These are phyloP conservation scores for Xylocampa areola DNA, from an alignment of 2,888 invertebrate genomes.

Conservation along the genomic window DNA sequence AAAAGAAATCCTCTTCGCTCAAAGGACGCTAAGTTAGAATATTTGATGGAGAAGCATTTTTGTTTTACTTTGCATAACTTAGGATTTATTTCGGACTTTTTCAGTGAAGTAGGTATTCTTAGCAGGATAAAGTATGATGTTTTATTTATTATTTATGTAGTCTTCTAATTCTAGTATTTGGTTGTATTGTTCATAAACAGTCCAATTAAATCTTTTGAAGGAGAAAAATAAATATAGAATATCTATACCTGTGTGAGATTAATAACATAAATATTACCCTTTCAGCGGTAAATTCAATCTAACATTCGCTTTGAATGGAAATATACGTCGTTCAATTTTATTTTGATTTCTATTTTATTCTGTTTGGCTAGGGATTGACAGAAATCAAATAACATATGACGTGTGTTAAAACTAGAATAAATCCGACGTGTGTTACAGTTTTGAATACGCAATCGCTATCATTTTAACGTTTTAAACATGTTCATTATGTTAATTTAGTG, in stretches of 20 bases:
- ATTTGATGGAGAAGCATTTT: constrained; percentile 31
- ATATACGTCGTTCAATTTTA: constrained; percentile 28
- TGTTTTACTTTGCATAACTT: constrained; percentile 39
- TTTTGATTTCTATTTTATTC: constrained; percentile 24
- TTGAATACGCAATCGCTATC: too few relatives aligned
- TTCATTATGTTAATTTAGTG: too few relatives aligned
- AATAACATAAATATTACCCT: constrained; percentile 1
- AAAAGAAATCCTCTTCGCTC: constrained; percentile 26
- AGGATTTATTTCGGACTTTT: constrained; percentile 1
- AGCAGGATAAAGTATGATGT: background rate
- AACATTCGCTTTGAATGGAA: constrained; percentile 17
- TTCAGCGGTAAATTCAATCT: constrained; percentile 1
- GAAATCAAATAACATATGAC: constrained; percentile 16
- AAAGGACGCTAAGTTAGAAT: constrained; percentile 28
- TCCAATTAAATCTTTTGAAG: too few relatives aligned
- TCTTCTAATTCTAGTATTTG: background rate
- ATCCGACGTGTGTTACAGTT: too few relatives aligned
- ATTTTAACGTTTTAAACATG: too few relatives aligned
- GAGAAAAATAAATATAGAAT: too few relatives aligned
- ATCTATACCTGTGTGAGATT: too few relatives aligned
- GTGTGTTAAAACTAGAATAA: too few relatives aligned
- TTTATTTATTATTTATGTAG: too few relatives aligned
- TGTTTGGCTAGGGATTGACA: constrained; percentile 16
- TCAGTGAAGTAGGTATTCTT: constrained; percentile 8
- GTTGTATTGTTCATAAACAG: background rate